These are phyloP conservation scores for Dynastes hyllus DNA, from an alignment of 2,888 invertebrate genomes.

Conservation along the genomic window DNA sequence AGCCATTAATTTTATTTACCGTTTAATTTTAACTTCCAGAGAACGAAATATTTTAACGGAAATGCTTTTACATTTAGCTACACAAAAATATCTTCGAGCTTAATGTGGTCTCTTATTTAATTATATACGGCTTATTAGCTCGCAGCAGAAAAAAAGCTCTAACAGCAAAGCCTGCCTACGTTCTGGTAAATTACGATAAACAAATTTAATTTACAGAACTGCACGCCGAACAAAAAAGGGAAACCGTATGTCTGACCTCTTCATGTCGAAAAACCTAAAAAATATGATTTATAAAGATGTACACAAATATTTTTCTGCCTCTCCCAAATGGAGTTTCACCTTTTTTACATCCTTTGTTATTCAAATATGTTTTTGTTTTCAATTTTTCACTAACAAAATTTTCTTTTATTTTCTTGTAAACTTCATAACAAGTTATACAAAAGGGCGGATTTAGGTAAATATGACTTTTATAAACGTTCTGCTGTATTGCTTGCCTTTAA, in stretches of 20 bases:
- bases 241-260: background rate
- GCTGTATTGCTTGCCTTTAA: no score
- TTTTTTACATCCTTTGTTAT: slow-evolving; percentile 11
- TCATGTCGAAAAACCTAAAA: background rate
- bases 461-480: no score
- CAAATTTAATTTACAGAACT: slow-evolving; percentile 30
- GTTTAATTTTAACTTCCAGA: background rate
- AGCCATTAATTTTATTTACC: slow-evolving; percentile 7
- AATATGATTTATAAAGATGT: slow-evolving; percentile 3
- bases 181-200: slow-evolving; percentile 6
- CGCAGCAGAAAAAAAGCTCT: slow-evolving; percentile 4
- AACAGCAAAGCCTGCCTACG: background rate
- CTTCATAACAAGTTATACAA: background rate
- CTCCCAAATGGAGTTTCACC: background rate
- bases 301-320: background rate
- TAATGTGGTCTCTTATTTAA: slow-evolving; percentile 22
- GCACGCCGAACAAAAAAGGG: background rate
- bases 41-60: background rate
- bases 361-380: background rate
- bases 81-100: slow-evolving; percentile 9
- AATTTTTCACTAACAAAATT: background rate
- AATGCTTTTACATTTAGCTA: background rate
- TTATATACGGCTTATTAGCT: slow-evolving; percentile 25
- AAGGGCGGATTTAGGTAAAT: no score
- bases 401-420: background rate